Conservation (phyloP, 2,797 vertebrate species). For the Tragopan temminckii region DNA sequence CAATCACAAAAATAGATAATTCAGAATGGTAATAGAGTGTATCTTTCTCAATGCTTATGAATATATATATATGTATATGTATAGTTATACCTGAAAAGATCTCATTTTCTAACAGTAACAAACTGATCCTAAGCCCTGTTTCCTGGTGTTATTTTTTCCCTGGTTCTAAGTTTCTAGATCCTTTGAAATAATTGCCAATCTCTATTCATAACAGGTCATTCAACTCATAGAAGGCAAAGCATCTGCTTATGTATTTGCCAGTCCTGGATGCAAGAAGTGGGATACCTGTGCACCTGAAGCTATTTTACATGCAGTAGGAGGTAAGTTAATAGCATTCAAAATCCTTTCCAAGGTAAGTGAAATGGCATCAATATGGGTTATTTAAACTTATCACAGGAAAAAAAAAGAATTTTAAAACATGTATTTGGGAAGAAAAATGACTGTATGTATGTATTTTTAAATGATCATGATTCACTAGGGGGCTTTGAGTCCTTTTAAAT, state of each 20-base stretch:
- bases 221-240: conserved; percentile 96
- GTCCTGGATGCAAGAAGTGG: conserved; percentile 98
- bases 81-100: neutral
- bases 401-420: neutral
- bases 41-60: neutral
- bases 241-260: conserved; percentile 97
- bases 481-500: neutral
- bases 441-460: neutral
- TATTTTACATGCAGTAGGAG: conserved; percentile 93
- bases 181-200: neutral
- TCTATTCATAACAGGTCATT: conserved; percentile 87
- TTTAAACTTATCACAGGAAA: neutral
- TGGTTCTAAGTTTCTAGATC: neutral
- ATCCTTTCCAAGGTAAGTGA: neutral
- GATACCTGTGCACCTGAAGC: conserved; percentile 97
- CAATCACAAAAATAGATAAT: neutral
- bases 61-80: neutral
- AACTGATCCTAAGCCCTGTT: neutral
- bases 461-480: neutral
- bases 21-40: neutral
- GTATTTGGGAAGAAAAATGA: neutral
- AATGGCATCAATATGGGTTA: neutral
- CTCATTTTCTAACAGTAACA: neutral
- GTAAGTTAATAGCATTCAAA: conserved; percentile 77
- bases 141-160: neutral